phyloP scores from a whole-genome alignment of 1,140 invertebrate species.

The Thaumatotibia leucotreta region DNA sequence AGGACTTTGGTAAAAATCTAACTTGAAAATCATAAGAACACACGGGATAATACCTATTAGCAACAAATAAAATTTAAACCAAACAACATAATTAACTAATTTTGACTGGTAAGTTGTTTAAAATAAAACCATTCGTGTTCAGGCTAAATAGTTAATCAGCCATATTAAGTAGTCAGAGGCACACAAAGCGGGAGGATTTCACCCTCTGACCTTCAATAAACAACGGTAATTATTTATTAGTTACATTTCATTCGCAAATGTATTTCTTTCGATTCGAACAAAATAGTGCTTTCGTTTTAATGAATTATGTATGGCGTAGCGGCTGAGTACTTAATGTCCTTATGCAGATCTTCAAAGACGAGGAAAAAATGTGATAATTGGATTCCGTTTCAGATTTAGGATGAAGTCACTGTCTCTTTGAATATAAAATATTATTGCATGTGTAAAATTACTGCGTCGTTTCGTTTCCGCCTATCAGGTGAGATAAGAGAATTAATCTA shows the following conservation, averaged over 20 bases:
- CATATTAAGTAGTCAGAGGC: not conserved
- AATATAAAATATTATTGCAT: not conserved
- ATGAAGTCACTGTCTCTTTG: not conserved
- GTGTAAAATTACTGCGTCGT: not conserved
- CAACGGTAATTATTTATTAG: slow-evolving; percentile 5
- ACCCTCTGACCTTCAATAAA: not conserved
- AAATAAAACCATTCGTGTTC: not conserved
- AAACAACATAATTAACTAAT: no score
- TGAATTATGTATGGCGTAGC: not conserved
- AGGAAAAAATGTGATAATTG: not conserved
- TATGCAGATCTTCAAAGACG: not conserved
- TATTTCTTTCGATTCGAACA: not conserved
- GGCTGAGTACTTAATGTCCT: not conserved
- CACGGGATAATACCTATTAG: no score
- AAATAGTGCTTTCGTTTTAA: not conserved
- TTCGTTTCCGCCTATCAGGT: not conserved
- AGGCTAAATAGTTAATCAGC: not conserved
- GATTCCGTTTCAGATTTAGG: not conserved
- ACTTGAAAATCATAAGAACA: no score
- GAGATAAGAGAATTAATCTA: not conserved
- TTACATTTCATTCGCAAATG: not conserved
- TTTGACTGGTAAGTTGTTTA: not conserved
- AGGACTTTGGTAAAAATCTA: no score
- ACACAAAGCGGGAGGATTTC: not conserved
- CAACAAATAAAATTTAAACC: no score